A percentile compares a stretch with the other conserved stretches of the same genome.
phyloP scores from a whole-genome alignment of 2,888 invertebrate genomes.

The Odontomyia ornata region DNA sequence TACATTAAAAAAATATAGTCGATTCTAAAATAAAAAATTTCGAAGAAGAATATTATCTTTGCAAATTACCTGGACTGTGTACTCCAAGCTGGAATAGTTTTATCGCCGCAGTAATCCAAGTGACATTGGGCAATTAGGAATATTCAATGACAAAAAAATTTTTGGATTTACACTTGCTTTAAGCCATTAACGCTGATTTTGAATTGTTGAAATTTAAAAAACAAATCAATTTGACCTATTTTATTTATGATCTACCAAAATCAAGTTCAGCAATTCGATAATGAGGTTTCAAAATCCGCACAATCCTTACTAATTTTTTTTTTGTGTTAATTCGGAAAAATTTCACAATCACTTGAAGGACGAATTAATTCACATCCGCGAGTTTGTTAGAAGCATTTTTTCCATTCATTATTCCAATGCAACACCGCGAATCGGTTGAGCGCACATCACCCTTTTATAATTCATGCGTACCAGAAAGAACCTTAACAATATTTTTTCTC shows the following conservation, averaged over 20 bases:
- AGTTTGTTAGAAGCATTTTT: conserved; percentile 15
- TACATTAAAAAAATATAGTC: no score
- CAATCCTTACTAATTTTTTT: not conserved
- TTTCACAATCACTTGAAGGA: conserved; percentile 38
- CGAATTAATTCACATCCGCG: conserved; percentile 39
- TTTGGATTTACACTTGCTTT: not conserved
- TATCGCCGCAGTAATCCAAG: no score
- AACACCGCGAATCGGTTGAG: conserved; percentile 43
- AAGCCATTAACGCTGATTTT: not conserved
- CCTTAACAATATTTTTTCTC: conserved; percentile 9
- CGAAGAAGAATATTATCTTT: no score
- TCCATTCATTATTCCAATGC: conserved; percentile 35
- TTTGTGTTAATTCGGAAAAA: not conserved
- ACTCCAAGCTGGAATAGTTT: no score
- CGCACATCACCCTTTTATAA: conserved; percentile 40
- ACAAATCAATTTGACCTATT: no score
- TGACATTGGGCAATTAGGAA: no score
- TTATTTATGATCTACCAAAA: no score
- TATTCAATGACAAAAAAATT: no score
- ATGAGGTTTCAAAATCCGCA: not conserved
- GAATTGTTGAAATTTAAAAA: no score
- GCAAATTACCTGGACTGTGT: no score
- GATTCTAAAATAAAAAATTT: no score
- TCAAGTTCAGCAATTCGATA: not conserved
- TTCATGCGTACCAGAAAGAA: not conserved